Evolutionary conservation across 1,140 invertebrate genomes (phyloP).

Genomic region (Cheumatopsyche charites): DNA sequence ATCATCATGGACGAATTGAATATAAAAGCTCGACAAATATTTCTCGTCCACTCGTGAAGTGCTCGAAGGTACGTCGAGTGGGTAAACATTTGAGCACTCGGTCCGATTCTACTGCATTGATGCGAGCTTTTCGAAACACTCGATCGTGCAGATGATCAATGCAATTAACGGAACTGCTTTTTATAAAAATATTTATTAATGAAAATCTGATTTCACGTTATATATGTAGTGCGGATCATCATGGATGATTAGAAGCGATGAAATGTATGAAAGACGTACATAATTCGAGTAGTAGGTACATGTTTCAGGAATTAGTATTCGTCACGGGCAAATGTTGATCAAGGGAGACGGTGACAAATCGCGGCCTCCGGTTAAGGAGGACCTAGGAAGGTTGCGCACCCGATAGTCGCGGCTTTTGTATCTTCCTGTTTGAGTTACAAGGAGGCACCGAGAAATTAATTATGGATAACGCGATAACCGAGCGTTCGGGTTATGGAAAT

Average conservation of each 20-base stretch:
- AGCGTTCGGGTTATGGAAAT: conserved; percentile 39
- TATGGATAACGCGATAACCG: conserved; percentile 39
- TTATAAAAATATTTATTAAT: neutral
- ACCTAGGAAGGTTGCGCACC: conserved; percentile 7
- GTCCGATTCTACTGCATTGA: conserved; percentile 3
- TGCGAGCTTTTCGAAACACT: neutral
- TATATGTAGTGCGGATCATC: too few species aligned
- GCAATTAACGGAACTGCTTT: neutral
- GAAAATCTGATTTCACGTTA: too few species aligned
- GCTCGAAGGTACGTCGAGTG: neutral
- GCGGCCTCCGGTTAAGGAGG: neutral
- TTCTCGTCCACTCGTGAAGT: conserved; percentile 10
- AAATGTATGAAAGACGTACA: too few species aligned
- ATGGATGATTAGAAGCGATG: too few species aligned
- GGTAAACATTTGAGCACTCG: conserved; percentile 22
- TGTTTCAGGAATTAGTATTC: too few species aligned
- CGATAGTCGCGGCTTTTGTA: conserved; percentile 32
- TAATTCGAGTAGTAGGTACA: too few species aligned
- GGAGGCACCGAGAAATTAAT: conserved; percentile 34
- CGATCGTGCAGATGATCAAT: neutral
- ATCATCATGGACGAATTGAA: conserved; percentile 23
- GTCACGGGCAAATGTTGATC: conserved; percentile 23
- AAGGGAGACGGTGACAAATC: conserved; percentile 13
- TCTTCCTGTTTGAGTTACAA: conserved; percentile 30
- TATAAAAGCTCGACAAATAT: conserved; percentile 29